Conservation (phyloP, 2,113 vertebrate species). For the Pipa parva region DNA sequence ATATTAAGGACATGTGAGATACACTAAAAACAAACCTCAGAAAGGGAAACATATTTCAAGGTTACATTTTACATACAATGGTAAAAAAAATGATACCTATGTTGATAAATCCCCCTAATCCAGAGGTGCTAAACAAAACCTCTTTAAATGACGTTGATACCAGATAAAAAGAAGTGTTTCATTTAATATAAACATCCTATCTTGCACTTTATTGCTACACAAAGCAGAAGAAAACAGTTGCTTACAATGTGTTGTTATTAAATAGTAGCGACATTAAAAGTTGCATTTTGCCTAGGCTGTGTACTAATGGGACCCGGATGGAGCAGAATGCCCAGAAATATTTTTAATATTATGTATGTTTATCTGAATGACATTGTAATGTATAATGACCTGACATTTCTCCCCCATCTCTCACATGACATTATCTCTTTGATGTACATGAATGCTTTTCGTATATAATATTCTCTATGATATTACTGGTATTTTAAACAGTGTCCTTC, state of each 20-base stretch:
- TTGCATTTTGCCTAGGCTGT: slow-evolving; percentile 48
- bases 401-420: slow-evolving; percentile 12
- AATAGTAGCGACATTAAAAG: slow-evolving; percentile 47
- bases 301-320: slow-evolving; percentile 7
- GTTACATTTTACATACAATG: too few species aligned
- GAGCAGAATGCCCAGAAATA: slow-evolving; percentile 28
- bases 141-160: slow-evolving; percentile 14
- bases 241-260: slow-evolving; percentile 48
- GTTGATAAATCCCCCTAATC: too few species aligned
- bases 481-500: slow-evolving; percentile 31
- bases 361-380: slow-evolving; percentile 32
- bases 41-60: too few species aligned
- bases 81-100: too few species aligned
- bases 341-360: slow-evolving; percentile 28
- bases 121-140: slow-evolving; percentile 2
- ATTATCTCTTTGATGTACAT: slow-evolving; percentile 36
- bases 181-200: slow-evolving; percentile 65
- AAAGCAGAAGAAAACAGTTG: slow-evolving; percentile 56
- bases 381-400: slow-evolving; percentile 20
- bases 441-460: slow-evolving; percentile 37
- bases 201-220: slow-evolving; percentile 72
- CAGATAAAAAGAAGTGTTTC: slow-evolving; percentile 17
- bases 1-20: too few species aligned
- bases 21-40: too few species aligned
- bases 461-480: slow-evolving; percentile 38